phyloP scores from a whole-genome alignment of 2,113 vertebrate species.

The Miniopterus natalensis region DNA sequence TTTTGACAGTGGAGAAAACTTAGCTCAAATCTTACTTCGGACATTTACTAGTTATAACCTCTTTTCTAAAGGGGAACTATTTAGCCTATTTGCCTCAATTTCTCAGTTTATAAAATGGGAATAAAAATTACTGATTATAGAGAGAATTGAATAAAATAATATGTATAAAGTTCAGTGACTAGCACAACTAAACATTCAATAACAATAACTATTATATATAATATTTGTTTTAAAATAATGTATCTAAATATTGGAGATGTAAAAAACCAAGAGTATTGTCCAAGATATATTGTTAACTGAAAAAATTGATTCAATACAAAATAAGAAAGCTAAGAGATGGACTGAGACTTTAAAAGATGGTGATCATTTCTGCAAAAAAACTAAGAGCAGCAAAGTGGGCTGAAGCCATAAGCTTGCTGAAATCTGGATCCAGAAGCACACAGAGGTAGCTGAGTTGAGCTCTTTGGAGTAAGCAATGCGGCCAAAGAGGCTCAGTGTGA shows the following conservation, averaged over 20 bases:
- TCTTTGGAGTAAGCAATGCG: neutral
- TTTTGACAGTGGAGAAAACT: neutral
- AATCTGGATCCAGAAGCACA: neutral
- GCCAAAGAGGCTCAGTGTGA: neutral
- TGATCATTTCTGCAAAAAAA: slow-evolving; percentile 35
- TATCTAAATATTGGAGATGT: neutral
- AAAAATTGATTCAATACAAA: neutral
- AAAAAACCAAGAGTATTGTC: neutral
- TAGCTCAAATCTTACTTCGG: slow-evolving; percentile 45
- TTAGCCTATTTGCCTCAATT: slow-evolving; percentile 22
- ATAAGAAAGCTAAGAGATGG: slow-evolving; percentile 26
- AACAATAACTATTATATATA: slow-evolving; percentile 10
- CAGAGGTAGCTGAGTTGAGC: neutral
- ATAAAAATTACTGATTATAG: slow-evolving; percentile 1
- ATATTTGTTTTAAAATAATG: slow-evolving; percentile 42
- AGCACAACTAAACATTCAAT: neutral
- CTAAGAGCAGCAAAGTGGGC: neutral
- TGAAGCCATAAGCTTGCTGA: neutral
- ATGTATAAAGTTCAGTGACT: neutral
- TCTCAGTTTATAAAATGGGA: neutral
- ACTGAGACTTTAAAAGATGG: slow-evolving; percentile 18
- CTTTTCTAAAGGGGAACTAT: neutral
- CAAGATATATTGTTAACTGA: neutral
- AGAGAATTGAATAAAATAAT: neutral
- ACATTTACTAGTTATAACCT: slow-evolving; percentile 7